A percentile compares a stretch with the other conserved stretches of the same genome.
Evolutionary conservation across 2,797 vertebrate species (phyloP).

Genomic region (Eurystomus glaucurus): DNA sequence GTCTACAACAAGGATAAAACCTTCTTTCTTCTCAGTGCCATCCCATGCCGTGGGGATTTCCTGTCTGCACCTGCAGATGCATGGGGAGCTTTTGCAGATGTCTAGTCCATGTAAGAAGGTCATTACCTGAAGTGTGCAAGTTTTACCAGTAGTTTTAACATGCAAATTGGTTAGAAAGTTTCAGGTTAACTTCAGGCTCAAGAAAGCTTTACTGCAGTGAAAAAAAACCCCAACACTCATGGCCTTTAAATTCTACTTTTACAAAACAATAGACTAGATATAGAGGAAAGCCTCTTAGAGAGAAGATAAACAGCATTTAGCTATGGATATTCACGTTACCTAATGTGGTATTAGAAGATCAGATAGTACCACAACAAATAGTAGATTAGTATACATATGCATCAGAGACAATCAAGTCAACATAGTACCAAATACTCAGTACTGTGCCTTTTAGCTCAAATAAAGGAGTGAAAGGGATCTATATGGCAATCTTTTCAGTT

Average conservation of each 20-base stretch:
- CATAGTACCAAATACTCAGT: not conserved
- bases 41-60: accelerated
- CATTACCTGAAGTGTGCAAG: not conserved
- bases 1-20: not conserved
- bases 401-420: not conserved
- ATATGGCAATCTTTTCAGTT: not conserved
- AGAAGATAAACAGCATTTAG: not conserved
- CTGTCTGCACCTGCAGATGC: not conserved
- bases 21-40: not conserved
- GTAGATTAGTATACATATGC: not conserved
- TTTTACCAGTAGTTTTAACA: not conserved
- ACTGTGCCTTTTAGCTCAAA: not conserved
- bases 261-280: not conserved
- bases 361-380: not conserved
- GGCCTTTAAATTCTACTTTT: not conserved
- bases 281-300: not conserved
- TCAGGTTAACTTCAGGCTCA: not conserved
- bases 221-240: not conserved
- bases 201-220: not conserved
- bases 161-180: not conserved
- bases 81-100: not conserved
- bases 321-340: not conserved
- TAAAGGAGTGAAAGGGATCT: not conserved
- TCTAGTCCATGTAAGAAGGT: not conserved
- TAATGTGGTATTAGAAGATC: not conserved